Evolutionary conservation across 1,140 invertebrate species (phyloP), one percentile per base, ranked within the genome.

Genomic region (Doryteuthis pealeii): DNA sequence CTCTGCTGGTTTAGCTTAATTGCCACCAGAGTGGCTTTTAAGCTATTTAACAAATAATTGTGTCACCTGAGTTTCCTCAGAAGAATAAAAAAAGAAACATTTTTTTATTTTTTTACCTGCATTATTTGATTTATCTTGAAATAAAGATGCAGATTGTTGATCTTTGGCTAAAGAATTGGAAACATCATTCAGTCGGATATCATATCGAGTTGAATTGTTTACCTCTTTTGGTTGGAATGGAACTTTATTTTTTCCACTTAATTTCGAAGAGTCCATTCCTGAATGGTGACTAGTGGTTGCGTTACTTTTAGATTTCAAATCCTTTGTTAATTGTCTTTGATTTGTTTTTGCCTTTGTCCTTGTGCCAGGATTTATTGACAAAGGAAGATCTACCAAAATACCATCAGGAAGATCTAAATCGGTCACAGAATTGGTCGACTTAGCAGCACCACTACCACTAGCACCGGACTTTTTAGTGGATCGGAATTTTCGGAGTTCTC

Each of bases 401-500:
- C 58, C 58, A 4, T 62, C 58, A 30, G 58, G 58, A n/a, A 62
- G 28, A 15, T n/a, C 22, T 3, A 62, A 4, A n/a, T 30, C 22
- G 3, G 22, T 62, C 5, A 30, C 28, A 30, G 58, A 62, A 6
- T n/a, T 62, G 35, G 35, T 40, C 4, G 35, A 40, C 10, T 40
- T 40, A n/a, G n/a, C n/a, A n/a, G n/a, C n/a, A 10, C 35, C 35
- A 40, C 35, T 40, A 40, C 3, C 3, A 3, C 10, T 40, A n/a
- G n/a, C n/a, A n/a, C n/a, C n/a, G n/a, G 49, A 54, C 28, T 62
- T 62, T 75, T 81, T 76, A 43, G 78, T 77, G 30, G 81, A 72
- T 32, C 81, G 79, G 15, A 84, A 73, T 54, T 77, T 79, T 15
- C 75, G 77, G 18, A 85, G 73, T 45, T 85, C 84, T 43, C 77